These are phyloP conservation scores for Dilophus febrilis DNA, from an alignment of 2,888 invertebrate genomes.

Conservation along the genomic window DNA sequence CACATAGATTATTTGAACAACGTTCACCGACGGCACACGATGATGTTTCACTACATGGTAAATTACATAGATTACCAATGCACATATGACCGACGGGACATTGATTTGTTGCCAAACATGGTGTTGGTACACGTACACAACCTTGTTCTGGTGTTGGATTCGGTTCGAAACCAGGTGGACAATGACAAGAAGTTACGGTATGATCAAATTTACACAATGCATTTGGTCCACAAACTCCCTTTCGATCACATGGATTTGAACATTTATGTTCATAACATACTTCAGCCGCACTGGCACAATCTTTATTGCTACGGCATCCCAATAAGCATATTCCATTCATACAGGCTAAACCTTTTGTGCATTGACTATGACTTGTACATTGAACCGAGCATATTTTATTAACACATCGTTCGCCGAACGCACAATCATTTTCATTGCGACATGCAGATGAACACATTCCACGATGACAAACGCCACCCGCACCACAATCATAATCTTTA, in stretches of 20 bases:
- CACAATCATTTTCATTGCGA: constrained; percentile 58
- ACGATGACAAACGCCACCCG: constrained; percentile 57
- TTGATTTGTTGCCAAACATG: constrained; percentile 48
- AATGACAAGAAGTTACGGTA: constrained; percentile 60
- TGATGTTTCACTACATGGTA: constrained; percentile 54
- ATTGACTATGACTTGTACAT: constrained; percentile 67
- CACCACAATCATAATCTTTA: constrained; percentile 54
- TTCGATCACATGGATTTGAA: constrained; percentile 60
- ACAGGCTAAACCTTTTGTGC: constrained; percentile 64
- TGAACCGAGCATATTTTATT: constrained; percentile 64
- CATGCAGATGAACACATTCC: constrained; percentile 75
- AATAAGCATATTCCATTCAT: constrained; percentile 59
- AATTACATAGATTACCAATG: constrained; percentile 57
- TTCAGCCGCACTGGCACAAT: constrained; percentile 57
- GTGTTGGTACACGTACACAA: constrained; percentile 62
- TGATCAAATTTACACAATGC: constrained; percentile 59
- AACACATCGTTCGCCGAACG: constrained; percentile 57
- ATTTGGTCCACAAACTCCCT: constrained; percentile 68
- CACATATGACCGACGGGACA: constrained; percentile 67
- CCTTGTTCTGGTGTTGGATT: constrained; percentile 78
- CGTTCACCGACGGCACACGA: constrained; percentile 72
- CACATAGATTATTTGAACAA: constrained; percentile 59
- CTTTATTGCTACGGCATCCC: constrained; percentile 70
- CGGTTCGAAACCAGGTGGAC: constrained; percentile 72
- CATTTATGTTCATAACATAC: constrained; percentile 68